Percentiles rank a stretch among this genome's conserved stretches.
phyloP scores from a whole-genome alignment of 2,113 vertebrate genomes.

The Nibea albiflora region DNA sequence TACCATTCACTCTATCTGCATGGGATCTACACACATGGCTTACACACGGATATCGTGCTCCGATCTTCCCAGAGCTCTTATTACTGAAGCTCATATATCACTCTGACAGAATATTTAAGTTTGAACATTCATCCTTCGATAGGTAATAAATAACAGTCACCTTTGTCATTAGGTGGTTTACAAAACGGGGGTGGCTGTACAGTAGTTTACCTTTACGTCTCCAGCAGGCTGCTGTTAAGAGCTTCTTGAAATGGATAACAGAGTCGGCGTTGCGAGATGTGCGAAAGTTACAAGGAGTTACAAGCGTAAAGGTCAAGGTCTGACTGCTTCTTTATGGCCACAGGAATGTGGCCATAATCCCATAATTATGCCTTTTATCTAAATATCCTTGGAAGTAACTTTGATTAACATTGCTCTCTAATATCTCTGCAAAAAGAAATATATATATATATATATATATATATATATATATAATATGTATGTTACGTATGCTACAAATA shows the following conservation, averaged over 20 bases:
- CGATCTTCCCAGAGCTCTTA: constrained; percentile 63
- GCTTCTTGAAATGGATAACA: not conserved
- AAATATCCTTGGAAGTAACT: not conserved
- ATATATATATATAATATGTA: too few relatives aligned
- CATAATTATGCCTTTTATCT: not conserved
- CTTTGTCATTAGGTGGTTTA: constrained; percentile 51
- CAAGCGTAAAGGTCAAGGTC: not conserved
- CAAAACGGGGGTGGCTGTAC: constrained; percentile 3
- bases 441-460: too few relatives aligned
- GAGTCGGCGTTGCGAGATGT: not conserved
- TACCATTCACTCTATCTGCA: constrained; percentile 40
- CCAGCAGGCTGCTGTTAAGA: constrained; percentile 9
- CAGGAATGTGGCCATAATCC: not conserved
- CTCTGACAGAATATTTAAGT: constrained; percentile 64
- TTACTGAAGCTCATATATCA: constrained; percentile 69
- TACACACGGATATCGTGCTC: constrained; percentile 42
- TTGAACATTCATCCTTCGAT: constrained; percentile 55
- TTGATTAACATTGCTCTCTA: not conserved
- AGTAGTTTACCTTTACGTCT: constrained; percentile 13
- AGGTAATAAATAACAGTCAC: constrained; percentile 44
- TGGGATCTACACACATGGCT: constrained; percentile 51
- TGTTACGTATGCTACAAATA: too few relatives aligned
- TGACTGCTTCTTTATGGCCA: not conserved
- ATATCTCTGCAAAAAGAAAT: not conserved
- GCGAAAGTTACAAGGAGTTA: not conserved